phyloP scores from a whole-genome alignment of 2,888 invertebrate species.

The Tanytarsus gracilentus region DNA sequence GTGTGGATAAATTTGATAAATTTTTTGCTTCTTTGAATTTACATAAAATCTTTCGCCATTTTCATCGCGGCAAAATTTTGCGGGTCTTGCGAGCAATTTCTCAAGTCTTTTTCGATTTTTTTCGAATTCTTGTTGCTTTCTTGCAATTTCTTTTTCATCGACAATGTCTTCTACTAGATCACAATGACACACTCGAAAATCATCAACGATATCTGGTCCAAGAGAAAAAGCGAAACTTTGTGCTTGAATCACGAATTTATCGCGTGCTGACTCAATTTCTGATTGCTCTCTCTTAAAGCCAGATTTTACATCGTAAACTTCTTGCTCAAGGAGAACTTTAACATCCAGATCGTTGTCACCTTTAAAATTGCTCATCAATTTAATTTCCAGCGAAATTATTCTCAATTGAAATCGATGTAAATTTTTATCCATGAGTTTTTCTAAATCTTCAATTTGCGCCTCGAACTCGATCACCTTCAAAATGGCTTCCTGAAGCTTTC shows the following conservation, averaged over 20 bases:
- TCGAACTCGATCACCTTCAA: neutral
- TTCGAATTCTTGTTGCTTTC: neutral
- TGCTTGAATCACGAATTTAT: neutral
- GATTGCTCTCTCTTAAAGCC: no score
- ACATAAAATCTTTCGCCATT: neutral
- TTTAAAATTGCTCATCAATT: slow-evolving; percentile 3
- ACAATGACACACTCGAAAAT: no score
- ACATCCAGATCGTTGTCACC: neutral
- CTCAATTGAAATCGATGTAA: slow-evolving; percentile 1
- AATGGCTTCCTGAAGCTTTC: neutral
- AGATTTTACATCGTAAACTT: slow-evolving; percentile 5
- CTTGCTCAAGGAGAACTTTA: neutral
- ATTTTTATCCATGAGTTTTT: neutral
- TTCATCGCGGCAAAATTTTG: neutral
- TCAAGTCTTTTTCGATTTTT: neutral
- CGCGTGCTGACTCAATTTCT: neutral
- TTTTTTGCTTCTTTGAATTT: neutral
- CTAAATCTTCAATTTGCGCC: neutral
- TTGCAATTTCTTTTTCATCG: neutral
- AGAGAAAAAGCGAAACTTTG: slow-evolving; percentile 4
- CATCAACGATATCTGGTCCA: neutral
- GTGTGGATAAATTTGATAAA: neutral
- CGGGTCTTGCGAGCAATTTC: neutral
- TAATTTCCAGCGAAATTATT: neutral
- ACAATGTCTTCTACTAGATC: neutral